Conservation (phyloP, 2,113 vertebrate species). For the Rhinoderma darwinii region DNA sequence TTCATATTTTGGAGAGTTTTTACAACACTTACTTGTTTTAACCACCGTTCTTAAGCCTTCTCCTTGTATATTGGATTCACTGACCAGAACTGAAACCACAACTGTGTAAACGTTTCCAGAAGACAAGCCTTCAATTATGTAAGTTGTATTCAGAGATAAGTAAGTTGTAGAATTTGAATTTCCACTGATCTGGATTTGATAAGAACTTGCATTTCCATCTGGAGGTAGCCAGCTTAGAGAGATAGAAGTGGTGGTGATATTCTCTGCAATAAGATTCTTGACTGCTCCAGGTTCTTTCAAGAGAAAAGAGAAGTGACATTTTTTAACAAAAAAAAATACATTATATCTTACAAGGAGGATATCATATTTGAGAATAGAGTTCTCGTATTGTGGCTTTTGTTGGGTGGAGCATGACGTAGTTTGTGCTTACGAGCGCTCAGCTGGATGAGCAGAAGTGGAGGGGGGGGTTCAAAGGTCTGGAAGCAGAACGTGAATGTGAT, state of each 20-base stretch:
- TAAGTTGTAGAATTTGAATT: background rate
- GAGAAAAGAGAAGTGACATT: background rate
- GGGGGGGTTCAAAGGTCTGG: too few relatives aligned
- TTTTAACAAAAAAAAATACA: too few relatives aligned
- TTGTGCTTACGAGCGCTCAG: too few relatives aligned
- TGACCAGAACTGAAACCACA: background rate
- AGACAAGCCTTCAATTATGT: background rate
- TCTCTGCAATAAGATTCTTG: background rate
- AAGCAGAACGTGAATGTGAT: too few relatives aligned
- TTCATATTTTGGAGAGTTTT: background rate
- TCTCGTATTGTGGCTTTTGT: too few relatives aligned
- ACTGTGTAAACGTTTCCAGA: slow-evolving; percentile 14
- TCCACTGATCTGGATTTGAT: background rate
- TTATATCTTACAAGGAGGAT: too few relatives aligned
- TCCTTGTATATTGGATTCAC: background rate
- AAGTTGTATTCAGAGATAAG: background rate
- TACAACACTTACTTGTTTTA: slow-evolving; percentile 11
- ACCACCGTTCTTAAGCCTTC: background rate
- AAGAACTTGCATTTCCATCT: background rate
- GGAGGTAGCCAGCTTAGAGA: background rate
- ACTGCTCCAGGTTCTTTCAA: slow-evolving; percentile 9
- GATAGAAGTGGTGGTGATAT: background rate
- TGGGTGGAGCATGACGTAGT: too few relatives aligned
- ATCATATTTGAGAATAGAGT: too few relatives aligned
- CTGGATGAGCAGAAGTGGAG: too few relatives aligned